Evolutionary conservation across 2,888 invertebrate genomes (phyloP), one percentile per base, ranked within the genome.

Genomic region (Ormyrus labotus): DNA sequence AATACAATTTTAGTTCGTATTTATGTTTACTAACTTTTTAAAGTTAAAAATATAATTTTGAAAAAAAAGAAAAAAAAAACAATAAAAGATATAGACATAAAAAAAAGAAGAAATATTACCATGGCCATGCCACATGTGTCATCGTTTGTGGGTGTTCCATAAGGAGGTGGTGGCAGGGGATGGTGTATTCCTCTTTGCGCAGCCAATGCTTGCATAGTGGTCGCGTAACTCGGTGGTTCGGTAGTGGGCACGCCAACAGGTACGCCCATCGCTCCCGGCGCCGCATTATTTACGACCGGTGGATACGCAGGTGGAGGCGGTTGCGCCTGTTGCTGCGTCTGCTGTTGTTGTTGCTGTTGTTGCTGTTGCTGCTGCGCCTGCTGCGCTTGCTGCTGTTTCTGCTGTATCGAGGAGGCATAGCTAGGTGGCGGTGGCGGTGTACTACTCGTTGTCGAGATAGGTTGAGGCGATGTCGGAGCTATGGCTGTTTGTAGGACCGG

Each of bases 401-500:
- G 95, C 88, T 96, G 95, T 83, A 95, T 95, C 3, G 95, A 95
- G 53, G 94, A 94, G 5, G 96, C 96, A 88, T 96, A 96, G 5
- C 96, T 96, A 0, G 97, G 96, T 60, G 96, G 96, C 69, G 96
- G 96, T 10, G 94, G 94, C n/a, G 93, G 92, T 48, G 93, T 91
- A 53, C 91, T 92, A 60, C 91, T 91, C 48, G 89, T 86, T 80
- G 93, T 91, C 63, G 92, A 92, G 5, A 94, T 93, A 45, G 94
- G 93, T 75, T 94, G 93, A 3, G 96, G 96, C 11, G 96, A 94
- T 48, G 95, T 95, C 0, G 98, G 98, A n/a, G 97, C 98, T 69
- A 97, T 96, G 9, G 98, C 98, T 13, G 98, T 98, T 91, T 98
- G 98, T 83, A 98, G 92, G 50, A 98, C 95, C 0, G 98, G 98